Evolutionary conservation across 2,797 vertebrate genomes (phyloP).

Genomic region (Crocodylus rhombifer): DNA sequence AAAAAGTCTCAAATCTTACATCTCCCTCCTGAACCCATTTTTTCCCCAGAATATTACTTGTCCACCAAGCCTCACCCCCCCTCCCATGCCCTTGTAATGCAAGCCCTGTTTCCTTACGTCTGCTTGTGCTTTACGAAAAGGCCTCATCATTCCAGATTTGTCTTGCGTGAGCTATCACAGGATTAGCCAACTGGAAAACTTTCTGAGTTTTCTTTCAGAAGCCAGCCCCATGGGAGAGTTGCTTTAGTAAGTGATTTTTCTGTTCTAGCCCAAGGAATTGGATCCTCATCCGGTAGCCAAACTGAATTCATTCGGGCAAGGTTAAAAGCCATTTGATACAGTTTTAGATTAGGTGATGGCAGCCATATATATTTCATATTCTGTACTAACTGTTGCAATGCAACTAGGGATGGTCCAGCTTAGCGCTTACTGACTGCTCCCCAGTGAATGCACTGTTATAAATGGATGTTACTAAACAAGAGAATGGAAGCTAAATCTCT

Average conservation of each 20-base stretch:
- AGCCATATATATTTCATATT: constrained; percentile 67
- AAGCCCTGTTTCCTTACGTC: constrained; percentile 59
- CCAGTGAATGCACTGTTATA: constrained; percentile 28
- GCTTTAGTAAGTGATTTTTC: constrained; percentile 68
- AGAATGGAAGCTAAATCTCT: constrained; percentile 64
- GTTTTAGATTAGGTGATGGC: constrained; percentile 71
- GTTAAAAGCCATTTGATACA: constrained; percentile 72
- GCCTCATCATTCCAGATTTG: constrained; percentile 68
- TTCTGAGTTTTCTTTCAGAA: constrained; percentile 58
- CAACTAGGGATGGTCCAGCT: constrained; percentile 7
- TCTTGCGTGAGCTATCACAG: constrained; percentile 68
- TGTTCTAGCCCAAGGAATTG: constrained; percentile 75
- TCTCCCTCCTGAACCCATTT: background rate
- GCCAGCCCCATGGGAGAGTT: constrained; percentile 51
- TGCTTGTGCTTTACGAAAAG: constrained; percentile 55
- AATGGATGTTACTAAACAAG: constrained; percentile 59
- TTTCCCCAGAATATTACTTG: rapidly evolving
- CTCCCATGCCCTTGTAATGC: constrained; percentile 45
- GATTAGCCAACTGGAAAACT: constrained; percentile 68
- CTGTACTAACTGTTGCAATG: constrained; percentile 36
- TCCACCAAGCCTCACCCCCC: background rate
- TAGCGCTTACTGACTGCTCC: constrained; percentile 51
- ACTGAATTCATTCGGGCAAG: constrained; percentile 74
- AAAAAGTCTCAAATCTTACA: background rate
- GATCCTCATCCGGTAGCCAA: constrained; percentile 70